phyloP scores from a whole-genome alignment of 2,797 vertebrate species.

The Rhabdophis nuchalis region DNA sequence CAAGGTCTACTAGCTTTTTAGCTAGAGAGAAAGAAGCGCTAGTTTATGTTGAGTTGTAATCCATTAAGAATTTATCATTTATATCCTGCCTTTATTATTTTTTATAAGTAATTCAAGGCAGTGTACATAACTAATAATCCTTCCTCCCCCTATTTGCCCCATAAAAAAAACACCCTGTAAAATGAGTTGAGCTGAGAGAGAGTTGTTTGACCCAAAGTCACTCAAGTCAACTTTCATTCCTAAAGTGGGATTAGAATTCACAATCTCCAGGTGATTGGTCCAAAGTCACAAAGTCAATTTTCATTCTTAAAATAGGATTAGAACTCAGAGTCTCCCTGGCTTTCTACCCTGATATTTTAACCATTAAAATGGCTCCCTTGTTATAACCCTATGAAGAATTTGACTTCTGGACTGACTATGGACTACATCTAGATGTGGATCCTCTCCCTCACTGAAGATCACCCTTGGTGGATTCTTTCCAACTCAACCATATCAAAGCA shows the following conservation, averaged over 20 bases:
- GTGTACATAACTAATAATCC: not conserved
- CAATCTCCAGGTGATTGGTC: not conserved
- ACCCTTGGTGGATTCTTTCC: not conserved
- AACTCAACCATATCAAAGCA: accelerated
- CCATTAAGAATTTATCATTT: not conserved
- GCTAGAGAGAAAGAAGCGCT: not conserved
- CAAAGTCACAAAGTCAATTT: not conserved
- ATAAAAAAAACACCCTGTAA: not conserved
- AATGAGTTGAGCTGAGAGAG: not conserved
- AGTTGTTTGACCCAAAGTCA: not conserved
- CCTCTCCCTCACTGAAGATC: not conserved
- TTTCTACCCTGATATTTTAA: not conserved
- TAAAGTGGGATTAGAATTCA: not conserved
- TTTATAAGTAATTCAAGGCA: not conserved
- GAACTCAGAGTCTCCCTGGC: not conserved
- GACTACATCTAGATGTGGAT: not conserved
- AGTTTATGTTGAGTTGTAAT: not conserved
- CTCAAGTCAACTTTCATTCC: not conserved
- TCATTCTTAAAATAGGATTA: not conserved
- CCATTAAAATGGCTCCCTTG: not conserved
- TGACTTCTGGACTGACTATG: not conserved
- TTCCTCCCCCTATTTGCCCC: not conserved
- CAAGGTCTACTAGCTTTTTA: not conserved
- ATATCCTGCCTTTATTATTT: not conserved
- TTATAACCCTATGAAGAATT: not conserved